Conservation (phyloP, 1,140 invertebrate species). For the Apocrypta bakeri region DNA sequence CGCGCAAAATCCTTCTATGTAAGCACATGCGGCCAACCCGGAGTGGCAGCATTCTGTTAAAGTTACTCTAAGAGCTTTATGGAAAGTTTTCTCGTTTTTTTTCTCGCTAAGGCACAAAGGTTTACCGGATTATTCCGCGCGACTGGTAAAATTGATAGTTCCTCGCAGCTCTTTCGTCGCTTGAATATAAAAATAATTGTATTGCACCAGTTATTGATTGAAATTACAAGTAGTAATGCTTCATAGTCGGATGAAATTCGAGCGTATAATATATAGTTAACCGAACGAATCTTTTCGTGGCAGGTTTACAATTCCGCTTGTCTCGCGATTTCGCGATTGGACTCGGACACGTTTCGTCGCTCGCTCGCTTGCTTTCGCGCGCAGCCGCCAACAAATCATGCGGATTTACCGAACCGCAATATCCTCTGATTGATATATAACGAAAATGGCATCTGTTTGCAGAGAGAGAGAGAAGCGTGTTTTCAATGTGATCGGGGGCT, state of each 20-base stretch:
- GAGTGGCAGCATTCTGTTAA: neutral
- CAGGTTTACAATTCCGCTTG: constrained; percentile 6
- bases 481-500: too few relatives aligned
- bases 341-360: constrained; percentile 24
- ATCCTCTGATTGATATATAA: constrained; percentile 50
- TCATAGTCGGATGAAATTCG: too few relatives aligned
- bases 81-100: neutral
- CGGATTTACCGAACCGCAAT: constrained; percentile 47
- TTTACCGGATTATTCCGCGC: neutral
- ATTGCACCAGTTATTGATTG: too few relatives aligned
- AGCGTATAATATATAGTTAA: too few relatives aligned
- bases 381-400: constrained; percentile 36
- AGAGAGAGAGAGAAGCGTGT: neutral
- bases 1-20: constrained; percentile 20
- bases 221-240: too few relatives aligned
- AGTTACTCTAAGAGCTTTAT: neutral
- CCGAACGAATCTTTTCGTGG: neutral
- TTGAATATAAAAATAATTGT: too few relatives aligned
- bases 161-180: neutral
- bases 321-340: constrained; percentile 25
- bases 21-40: constrained; percentile 5
- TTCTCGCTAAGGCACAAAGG: neutral
- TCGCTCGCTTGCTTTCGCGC: neutral
- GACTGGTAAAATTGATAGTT: neutral
- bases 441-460: constrained; percentile 43